phyloP scores from a whole-genome alignment of 2,113 vertebrate genomes.

The Enhydra lutris region DNA sequence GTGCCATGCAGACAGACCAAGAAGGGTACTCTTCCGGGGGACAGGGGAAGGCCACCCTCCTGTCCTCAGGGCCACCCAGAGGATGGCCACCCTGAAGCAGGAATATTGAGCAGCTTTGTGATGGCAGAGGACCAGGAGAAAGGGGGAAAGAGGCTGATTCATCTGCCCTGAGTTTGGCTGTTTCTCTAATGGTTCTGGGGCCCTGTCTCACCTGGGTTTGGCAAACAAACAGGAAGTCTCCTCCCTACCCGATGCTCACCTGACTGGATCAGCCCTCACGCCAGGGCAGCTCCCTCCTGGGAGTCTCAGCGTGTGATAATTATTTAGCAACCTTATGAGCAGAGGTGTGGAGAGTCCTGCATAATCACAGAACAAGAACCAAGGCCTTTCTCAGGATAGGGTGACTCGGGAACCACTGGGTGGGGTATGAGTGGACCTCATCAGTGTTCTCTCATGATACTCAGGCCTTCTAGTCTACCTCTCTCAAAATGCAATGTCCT shows the following conservation, averaged over 20 bases:
- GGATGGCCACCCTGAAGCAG: neutral
- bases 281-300: neutral
- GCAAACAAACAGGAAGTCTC: neutral
- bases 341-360: neutral
- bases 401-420: neutral
- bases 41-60: neutral
- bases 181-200: neutral
- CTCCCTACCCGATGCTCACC: neutral
- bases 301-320: neutral
- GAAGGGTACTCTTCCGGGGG: neutral
- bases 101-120: neutral
- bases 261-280: neutral
- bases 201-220: neutral
- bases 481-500: neutral
- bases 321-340: neutral
- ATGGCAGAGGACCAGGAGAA: neutral
- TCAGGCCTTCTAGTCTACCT: neutral
- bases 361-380: neutral
- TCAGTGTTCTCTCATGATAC: neutral
- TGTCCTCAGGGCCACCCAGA: neutral
- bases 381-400: neutral
- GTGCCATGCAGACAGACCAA: neutral
- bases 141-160: neutral
- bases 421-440: neutral
- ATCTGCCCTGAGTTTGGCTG: too few species aligned